Conservation (phyloP, 2,888 invertebrate genomes). For the Congeria kusceri region DNA sequence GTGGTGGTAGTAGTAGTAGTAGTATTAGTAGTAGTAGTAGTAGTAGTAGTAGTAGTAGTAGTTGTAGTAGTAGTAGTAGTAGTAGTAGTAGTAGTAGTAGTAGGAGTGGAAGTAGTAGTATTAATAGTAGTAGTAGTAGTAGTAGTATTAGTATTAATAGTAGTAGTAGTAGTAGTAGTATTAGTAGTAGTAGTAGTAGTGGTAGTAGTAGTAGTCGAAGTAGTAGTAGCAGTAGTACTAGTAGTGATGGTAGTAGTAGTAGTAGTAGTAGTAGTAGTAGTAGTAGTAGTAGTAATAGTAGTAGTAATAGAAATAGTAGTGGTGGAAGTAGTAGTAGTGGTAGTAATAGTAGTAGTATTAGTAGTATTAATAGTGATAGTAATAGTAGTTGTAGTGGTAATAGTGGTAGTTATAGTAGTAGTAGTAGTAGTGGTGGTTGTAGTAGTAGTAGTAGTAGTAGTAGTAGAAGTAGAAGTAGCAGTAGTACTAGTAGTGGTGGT, state of each 20-base stretch:
- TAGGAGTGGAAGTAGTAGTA: neutral
- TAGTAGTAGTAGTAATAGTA: neutral
- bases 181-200: neutral
- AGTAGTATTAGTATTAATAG: too few species aligned
- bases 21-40: conserved; percentile 34
- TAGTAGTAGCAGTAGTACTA: neutral
- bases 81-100: neutral
- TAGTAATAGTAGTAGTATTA: neutral
- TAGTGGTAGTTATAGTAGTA: too few species aligned
- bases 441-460: too few species aligned
- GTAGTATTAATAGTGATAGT: neutral
- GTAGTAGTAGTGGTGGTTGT: too few species aligned
- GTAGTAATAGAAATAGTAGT: conserved; percentile 1
- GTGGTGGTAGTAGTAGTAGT: conserved; percentile 26
- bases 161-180: neutral
- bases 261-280: too few species aligned
- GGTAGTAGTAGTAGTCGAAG: neutral
- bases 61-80: neutral
- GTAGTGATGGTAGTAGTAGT: too few species aligned
- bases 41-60: conserved; percentile 9
- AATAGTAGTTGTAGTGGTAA: neutral
- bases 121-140: conserved; percentile 14
- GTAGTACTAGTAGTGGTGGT: too few species aligned
- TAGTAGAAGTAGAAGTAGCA: too few species aligned
- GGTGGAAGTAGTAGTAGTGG: conserved; percentile 4